Percentiles rank a stretch among this genome's conserved stretches.
Evolutionary conservation across 2,797 vertebrate genomes (phyloP).

Genomic region (Myripristis murdjan): DNA sequence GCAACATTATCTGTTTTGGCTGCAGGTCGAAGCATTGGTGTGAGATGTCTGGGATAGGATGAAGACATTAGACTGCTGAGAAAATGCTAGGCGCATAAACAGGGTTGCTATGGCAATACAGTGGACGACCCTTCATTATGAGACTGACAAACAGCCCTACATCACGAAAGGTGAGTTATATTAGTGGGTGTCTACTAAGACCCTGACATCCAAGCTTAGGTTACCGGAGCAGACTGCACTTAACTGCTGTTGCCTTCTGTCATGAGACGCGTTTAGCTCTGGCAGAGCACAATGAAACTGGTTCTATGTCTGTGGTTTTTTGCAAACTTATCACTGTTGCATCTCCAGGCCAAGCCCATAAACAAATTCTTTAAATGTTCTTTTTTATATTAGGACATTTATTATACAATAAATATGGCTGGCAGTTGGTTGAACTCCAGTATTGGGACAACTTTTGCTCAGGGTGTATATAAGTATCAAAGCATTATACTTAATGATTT

Average conservation of each 20-base stretch:
- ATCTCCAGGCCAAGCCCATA: conserved; percentile 33
- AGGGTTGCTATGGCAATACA: conserved; percentile 52
- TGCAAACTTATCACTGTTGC: conserved; percentile 45
- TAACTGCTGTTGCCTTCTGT: conserved; percentile 52
- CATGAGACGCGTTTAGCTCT: conserved; percentile 49
- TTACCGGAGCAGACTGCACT: conserved; percentile 53
- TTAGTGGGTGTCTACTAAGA: conserved; percentile 52
- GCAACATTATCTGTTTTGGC: conserved; percentile 65
- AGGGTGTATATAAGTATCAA: no score
- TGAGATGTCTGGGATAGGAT: conserved; percentile 64
- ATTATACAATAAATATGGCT: neutral
- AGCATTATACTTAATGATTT: no score
- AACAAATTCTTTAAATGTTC: conserved; percentile 32
- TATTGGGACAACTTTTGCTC: neutral
- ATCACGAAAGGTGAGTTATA: conserved; percentile 30
- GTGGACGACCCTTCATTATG: conserved; percentile 29
- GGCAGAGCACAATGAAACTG: conserved; percentile 43
- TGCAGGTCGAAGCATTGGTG: conserved; percentile 46
- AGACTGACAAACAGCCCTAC: conserved; percentile 46
- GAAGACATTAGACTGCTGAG: conserved; percentile 54
- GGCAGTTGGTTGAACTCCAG: conserved; percentile 19
- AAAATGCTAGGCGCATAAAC: conserved; percentile 56
- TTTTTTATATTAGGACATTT: conserved; percentile 27
- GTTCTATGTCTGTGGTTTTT: conserved; percentile 39
- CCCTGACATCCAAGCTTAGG: conserved; percentile 52